Conservation (phyloP, 1,140 invertebrate species). For the Tetramorium simillimum region DNA sequence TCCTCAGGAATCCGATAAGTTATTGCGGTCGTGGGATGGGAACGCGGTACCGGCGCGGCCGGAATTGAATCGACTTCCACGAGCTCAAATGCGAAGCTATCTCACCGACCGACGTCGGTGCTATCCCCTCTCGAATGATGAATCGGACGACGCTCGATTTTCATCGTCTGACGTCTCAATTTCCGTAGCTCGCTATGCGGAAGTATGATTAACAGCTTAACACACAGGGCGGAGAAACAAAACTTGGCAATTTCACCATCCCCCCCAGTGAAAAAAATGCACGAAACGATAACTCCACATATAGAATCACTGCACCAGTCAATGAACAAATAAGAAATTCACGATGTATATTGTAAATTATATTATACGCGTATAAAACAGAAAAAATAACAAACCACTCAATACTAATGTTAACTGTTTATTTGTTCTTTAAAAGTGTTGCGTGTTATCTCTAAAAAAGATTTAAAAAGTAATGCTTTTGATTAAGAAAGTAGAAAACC, state of each 20-base stretch:
- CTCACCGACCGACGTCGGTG: conserved; percentile 18
- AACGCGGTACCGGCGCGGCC: conserved; percentile 33
- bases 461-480: too few relatives aligned
- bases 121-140: conserved; percentile 25
- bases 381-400: too few relatives aligned
- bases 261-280: neutral
- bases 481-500: too few relatives aligned
- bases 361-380: too few relatives aligned
- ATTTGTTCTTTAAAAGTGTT: too few relatives aligned
- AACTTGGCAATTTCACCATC: neutral
- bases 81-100: conserved; percentile 6
- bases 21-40: neutral
- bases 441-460: too few relatives aligned
- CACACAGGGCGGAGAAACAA: neutral
- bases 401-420: too few relatives aligned
- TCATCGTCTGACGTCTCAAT: conserved; percentile 55
- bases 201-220: conserved; percentile 56
- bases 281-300: neutral
- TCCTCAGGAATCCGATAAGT: conserved; percentile 63
- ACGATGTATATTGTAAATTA: too few relatives aligned
- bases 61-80: conserved; percentile 52
- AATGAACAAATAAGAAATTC: too few relatives aligned
- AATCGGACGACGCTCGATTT: conserved; percentile 56
- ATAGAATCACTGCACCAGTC: neutral
- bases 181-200: conserved; percentile 39